phyloP scores from a whole-genome alignment of 2,113 vertebrate species.

The Cyprinus carpio region DNA sequence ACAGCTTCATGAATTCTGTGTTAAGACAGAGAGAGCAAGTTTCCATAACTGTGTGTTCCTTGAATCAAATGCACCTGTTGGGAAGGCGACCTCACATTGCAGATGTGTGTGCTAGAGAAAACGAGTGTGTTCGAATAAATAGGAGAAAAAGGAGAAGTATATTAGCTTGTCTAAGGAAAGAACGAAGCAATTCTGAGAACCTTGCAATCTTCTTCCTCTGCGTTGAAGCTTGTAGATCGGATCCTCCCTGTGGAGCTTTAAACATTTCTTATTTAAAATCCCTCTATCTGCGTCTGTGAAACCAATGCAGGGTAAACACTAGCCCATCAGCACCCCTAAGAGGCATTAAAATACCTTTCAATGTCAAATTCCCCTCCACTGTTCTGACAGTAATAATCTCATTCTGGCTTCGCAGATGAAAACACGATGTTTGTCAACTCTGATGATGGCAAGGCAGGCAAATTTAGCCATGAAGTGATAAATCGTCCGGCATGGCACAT shows the following conservation, averaged over 20 bases:
- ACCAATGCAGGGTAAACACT: background rate
- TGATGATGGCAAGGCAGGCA: constrained; percentile 58
- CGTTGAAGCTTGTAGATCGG: background rate
- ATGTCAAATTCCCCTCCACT: constrained; percentile 27
- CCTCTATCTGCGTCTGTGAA: background rate
- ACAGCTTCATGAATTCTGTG: background rate
- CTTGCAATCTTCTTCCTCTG: background rate
- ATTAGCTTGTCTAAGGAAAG: background rate
- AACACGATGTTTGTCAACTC: constrained; percentile 53
- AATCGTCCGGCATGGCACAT: constrained; percentile 68
- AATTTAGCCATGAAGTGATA: constrained; percentile 69
- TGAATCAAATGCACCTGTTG: constrained; percentile 34
- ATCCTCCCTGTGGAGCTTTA: background rate
- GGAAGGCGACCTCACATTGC: constrained; percentile 40
- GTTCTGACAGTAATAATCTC: constrained; percentile 19
- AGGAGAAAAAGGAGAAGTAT: background rate
- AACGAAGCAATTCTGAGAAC: background rate
- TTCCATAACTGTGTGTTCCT: constrained; percentile 43
- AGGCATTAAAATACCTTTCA: constrained; percentile 34
- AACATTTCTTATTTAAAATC: background rate
- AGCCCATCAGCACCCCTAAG: background rate
- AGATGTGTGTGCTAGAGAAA: background rate
- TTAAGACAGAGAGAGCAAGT: background rate
- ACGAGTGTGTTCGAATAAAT: background rate
- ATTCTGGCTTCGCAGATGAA: constrained; percentile 31